These are phyloP conservation scores for Masticophis lateralis DNA, from an alignment of 2,797 vertebrate species.

Conservation along the genomic window DNA sequence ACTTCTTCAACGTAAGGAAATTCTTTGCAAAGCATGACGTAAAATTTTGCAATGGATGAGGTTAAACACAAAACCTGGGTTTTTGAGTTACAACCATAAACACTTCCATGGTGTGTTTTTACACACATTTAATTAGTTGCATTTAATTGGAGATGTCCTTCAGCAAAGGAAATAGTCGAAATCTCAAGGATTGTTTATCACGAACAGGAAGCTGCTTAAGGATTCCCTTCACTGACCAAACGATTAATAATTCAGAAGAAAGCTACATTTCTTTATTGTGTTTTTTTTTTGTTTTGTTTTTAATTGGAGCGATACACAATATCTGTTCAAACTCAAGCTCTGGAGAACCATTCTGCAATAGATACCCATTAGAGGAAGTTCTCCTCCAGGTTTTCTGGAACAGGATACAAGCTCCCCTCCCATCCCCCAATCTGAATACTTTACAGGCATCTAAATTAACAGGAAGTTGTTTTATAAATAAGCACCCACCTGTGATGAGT, in stretches of 20 bases:
- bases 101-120: neutral
- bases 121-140: constrained; percentile 10
- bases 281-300: neutral
- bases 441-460: neutral
- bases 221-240: constrained; percentile 13
- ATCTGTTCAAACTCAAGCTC: neutral
- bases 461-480: neutral
- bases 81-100: neutral
- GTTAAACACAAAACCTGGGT: neutral
- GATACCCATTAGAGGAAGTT: constrained; percentile 9
- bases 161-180: constrained; percentile 14
- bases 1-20: neutral
- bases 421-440: neutral
- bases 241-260: constrained; percentile 55
- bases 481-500: neutral
- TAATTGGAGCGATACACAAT: constrained; percentile 14
- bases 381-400: neutral
- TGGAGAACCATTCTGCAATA: constrained; percentile 9
- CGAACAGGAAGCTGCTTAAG: constrained; percentile 39
- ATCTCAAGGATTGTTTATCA: constrained; percentile 22
- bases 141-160: constrained; percentile 41
- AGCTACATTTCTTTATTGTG: constrained; percentile 22
- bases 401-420: neutral
- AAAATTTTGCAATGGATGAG: neutral
- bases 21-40: neutral